Base-by-base conservation (phyloP, 2,888 invertebrate genomes). In the Meiosimyza platycephala region DNA sequence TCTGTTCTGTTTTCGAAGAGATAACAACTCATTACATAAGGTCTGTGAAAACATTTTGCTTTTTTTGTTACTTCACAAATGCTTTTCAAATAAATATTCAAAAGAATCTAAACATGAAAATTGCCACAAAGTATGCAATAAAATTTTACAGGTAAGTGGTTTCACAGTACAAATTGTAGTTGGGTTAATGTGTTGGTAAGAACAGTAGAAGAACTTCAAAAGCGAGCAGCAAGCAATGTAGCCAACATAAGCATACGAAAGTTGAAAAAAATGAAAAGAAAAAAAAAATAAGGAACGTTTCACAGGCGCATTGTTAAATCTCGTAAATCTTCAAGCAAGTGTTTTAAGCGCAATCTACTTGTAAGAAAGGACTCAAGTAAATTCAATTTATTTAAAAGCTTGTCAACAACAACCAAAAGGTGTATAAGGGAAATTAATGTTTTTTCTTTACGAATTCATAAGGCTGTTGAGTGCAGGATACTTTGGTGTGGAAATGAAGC, bases 331-430 rank as follows among this genome's bases (percentile, higher is more conserved):
- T 47, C 15, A 6, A 1, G 57, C 57, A 67, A 67, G 57, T 67
- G 57, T 22, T 64, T 64, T 67, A 18, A 55, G 33, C 16, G 63
- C 51, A 64, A 64, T 64, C 51, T 64, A 15, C n/a, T n/a, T 74
- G 71, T 71, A 75, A 75, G 74, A 73, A 63, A 74, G 73, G 71
- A 75, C 73, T 75, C 75, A 74, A 79, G 80, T 81, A 80, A 82
- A 83, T 83, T 83, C 82, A 83, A 83, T 83, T 83, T 83, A 83
- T 82, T 83, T 83, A 83, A 83, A 83, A 83, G 83, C 82, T 80
- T 83, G 83, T 83, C 83, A 83, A 83, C 83, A 82, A 78, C 74
- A 71, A 3, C 54, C 52, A 11, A n/a, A 40, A n/a, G 33, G 22
- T n/a, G 15, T 48, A 18, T 79, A 79, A 80, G 81, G 79, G 77